phyloP scores from a whole-genome alignment of 2,888 invertebrate genomes.

The Bellardia bayeri region DNA sequence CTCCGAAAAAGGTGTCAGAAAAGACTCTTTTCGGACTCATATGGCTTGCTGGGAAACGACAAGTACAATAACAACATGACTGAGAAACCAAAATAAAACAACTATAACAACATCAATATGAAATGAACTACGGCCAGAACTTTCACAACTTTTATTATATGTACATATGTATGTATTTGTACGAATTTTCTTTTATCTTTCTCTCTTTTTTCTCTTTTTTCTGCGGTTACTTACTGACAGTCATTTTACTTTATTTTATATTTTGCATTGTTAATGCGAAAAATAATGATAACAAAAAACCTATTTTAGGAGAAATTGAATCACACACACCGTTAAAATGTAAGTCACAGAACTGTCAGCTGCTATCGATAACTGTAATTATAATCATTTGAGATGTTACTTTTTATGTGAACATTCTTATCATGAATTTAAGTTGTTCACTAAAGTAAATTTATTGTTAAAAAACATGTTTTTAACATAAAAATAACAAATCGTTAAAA shows the following conservation, averaged over 20 bases:
- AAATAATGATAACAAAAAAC: background rate
- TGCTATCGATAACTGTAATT: conserved; percentile 1
- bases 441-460: too few species aligned
- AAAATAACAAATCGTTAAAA: too few species aligned
- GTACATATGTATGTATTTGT: too few species aligned
- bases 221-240: conserved; percentile 23
- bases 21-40: too few species aligned
- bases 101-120: background rate
- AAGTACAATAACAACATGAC: conserved; percentile 26
- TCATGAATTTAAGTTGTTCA: too few species aligned
- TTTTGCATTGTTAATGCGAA: conserved; percentile 13
- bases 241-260: conserved; percentile 16
- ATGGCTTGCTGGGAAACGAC: too few species aligned
- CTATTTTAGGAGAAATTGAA: conserved; percentile 19
- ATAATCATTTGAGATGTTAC: too few species aligned
- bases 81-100: conserved; percentile 12
- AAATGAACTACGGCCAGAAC: conserved; percentile 54
- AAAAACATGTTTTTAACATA: too few species aligned
- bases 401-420: too few species aligned
- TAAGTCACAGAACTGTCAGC: background rate
- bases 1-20: too few species aligned
- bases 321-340: background rate
- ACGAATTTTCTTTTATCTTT: conserved; percentile 62
- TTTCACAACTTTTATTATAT: conserved; percentile 68
- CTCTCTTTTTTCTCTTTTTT: conserved; percentile 46